Percentiles rank a stretch among this genome's conserved stretches.
Evolutionary conservation across 2,797 vertebrate species (phyloP).

Genomic region (Paedocypris micromegethes): DNA sequence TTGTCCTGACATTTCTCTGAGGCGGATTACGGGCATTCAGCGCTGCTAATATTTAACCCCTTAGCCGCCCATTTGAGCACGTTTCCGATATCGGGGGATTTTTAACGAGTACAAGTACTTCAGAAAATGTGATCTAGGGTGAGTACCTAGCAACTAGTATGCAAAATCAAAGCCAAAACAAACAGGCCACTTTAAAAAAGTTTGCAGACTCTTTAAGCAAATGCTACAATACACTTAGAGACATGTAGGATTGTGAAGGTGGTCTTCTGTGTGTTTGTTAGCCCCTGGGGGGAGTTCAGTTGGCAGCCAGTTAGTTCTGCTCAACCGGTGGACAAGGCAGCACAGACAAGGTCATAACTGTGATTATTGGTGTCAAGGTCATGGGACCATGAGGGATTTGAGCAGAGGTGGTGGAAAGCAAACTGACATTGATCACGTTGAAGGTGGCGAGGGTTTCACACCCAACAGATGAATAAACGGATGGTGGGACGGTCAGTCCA

Average conservation of each 20-base stretch:
- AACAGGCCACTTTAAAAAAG: too few species aligned
- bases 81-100: too few species aligned
- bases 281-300: slow-evolving; percentile 43
- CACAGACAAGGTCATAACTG: slow-evolving; percentile 63
- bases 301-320: slow-evolving; percentile 67
- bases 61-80: too few species aligned
- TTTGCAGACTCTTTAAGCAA: too few species aligned
- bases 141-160: too few species aligned
- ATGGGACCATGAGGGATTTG: slow-evolving; percentile 65
- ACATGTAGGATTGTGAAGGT: slow-evolving; percentile 37
- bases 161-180: too few species aligned
- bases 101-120: too few species aligned
- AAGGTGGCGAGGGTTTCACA: slow-evolving; percentile 39
- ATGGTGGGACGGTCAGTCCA: slow-evolving; percentile 11
- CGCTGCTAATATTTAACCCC: too few species aligned
- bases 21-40: too few species aligned
- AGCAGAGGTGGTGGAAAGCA: slow-evolving; percentile 57
- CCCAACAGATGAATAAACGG: slow-evolving; percentile 31
- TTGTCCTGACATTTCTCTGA: too few species aligned
- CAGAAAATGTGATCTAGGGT: too few species aligned
- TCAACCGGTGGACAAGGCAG: slow-evolving; percentile 58
- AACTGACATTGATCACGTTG: slow-evolving; percentile 65
- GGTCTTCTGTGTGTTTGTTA: slow-evolving; percentile 16
- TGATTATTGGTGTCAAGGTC: slow-evolving; percentile 59
- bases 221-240: too few species aligned